These are phyloP conservation scores for Drosophila robusta DNA, from an alignment of 2,888 invertebrate genomes.

Conservation along the genomic window DNA sequence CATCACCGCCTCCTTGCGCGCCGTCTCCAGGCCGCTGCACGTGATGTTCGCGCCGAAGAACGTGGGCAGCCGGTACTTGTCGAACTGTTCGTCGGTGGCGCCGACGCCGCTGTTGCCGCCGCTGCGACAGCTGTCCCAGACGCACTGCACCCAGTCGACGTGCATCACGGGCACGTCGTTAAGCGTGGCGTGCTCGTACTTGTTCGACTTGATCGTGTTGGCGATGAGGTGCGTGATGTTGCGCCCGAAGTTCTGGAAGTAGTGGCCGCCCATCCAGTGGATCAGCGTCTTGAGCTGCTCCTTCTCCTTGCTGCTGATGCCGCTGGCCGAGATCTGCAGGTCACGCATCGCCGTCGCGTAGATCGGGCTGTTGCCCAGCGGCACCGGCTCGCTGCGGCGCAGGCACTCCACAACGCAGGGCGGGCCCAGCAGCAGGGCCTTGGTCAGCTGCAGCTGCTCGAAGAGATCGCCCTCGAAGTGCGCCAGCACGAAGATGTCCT, in stretches of 20 bases:
- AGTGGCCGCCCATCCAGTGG: constrained; percentile 92
- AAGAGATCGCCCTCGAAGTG: constrained; percentile 91
- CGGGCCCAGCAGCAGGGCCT: constrained; percentile 93
- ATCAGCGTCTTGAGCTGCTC: constrained; percentile 88
- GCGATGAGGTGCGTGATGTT: constrained; percentile 93
- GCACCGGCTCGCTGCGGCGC: constrained; percentile 89
- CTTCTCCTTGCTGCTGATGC: constrained; percentile 86
- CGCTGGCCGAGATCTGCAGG: constrained; percentile 89
- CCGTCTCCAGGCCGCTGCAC: constrained; percentile 88
- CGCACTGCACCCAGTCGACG: constrained; percentile 91
- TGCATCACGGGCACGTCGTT: constrained; percentile 89
- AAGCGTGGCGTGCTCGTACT: constrained; percentile 88
- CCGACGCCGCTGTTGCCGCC: constrained; percentile 85
- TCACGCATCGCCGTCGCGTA: constrained; percentile 93
- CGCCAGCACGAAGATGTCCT: constrained; percentile 92
- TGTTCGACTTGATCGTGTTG: constrained; percentile 90
- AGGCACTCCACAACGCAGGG: constrained; percentile 91
- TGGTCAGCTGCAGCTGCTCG: constrained; percentile 87
- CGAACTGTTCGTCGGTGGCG: constrained; percentile 89
- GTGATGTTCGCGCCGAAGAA: constrained; percentile 93
- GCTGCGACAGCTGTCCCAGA: constrained; percentile 90
- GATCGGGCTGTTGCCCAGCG: constrained; percentile 90
- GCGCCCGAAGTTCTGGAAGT: constrained; percentile 87
- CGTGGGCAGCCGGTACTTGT: constrained; percentile 88
- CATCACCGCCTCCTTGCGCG: constrained; percentile 86